Evolutionary conservation across 1,140 invertebrate genomes (phyloP).

Genomic region (Rhyacophila brunnea): DNA sequence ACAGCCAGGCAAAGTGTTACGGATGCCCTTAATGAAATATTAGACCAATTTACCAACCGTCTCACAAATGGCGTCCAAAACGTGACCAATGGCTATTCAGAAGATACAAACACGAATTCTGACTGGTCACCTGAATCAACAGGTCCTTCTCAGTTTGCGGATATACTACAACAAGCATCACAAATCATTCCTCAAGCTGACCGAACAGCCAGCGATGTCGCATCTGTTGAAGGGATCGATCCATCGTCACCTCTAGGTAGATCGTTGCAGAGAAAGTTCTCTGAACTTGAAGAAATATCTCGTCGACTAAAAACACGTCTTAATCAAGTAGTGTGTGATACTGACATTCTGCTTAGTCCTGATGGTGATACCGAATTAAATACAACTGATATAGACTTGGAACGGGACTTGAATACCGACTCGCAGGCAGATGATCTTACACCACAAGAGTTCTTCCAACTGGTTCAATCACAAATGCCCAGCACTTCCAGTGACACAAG

Average conservation of each 20-base stretch:
- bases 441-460: constrained; percentile 31
- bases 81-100: constrained; percentile 6
- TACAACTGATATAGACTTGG: constrained; percentile 24
- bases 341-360: constrained; percentile 51
- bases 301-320: constrained; percentile 52
- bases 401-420: constrained; percentile 34
- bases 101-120: neutral
- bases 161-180: constrained; percentile 48
- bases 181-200: constrained; percentile 40
- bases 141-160: constrained; percentile 42
- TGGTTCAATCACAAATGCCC: constrained; percentile 26
- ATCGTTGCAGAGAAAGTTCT: constrained; percentile 52
- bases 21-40: constrained; percentile 28
- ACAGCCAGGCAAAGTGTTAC: constrained; percentile 17
- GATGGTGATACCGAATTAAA: constrained; percentile 37
- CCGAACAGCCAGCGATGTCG: constrained; percentile 34
- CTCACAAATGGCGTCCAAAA: constrained; percentile 17
- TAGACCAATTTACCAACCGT: constrained; percentile 27
- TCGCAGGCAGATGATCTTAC: constrained; percentile 32
- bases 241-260: constrained; percentile 50
- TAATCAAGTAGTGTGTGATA: constrained; percentile 52
- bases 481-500: constrained; percentile 9
- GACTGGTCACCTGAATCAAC: constrained; percentile 1
- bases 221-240: constrained; percentile 50
- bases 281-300: constrained; percentile 52